A percentile compares a stretch with the other conserved stretches of the same genome.
Evolutionary conservation across 2,888 invertebrate genomes (phyloP).

Genomic region (Saturnia japonica): DNA sequence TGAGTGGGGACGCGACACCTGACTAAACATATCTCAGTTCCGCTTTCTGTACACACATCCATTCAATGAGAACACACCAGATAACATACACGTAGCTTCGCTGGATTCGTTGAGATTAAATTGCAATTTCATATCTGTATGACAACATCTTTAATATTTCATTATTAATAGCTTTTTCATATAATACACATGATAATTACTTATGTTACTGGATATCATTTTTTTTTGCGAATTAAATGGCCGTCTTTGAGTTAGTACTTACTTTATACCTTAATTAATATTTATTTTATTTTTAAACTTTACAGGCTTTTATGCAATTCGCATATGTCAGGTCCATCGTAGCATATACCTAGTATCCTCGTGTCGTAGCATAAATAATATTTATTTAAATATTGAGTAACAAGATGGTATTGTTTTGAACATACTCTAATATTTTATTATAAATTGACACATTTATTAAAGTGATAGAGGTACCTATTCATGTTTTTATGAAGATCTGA

Average conservation of each 20-base stretch:
- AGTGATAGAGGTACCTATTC: neutral
- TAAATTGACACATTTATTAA: too few relatives aligned
- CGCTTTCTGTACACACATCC: constrained; percentile 51
- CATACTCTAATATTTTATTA: too few relatives aligned
- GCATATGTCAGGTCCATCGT: too few relatives aligned
- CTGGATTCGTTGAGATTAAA: constrained; percentile 51
- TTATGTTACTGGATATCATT: neutral
- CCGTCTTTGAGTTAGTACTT: neutral
- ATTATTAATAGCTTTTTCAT: neutral
- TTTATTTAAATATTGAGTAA: too few relatives aligned
- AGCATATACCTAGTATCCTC: too few relatives aligned
- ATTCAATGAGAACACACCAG: constrained; percentile 52
- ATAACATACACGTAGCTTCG: constrained; percentile 67
- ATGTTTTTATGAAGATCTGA: neutral
- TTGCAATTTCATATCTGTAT: constrained; percentile 37
- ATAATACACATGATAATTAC: neutral
- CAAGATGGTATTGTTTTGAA: too few relatives aligned
- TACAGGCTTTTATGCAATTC: too few relatives aligned
- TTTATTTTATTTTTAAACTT: too few relatives aligned
- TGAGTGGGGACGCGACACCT: constrained; percentile 56
- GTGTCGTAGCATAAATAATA: too few relatives aligned
- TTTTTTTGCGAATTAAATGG: neutral
- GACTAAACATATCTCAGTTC: constrained; percentile 48
- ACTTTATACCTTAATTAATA: neutral
- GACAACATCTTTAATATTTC: constrained; percentile 26